A percentile compares a stretch with the other conserved stretches of the same genome.
These are phyloP conservation scores for Spilarctia lutea DNA, from an alignment of 2,888 invertebrate species.

Conservation along the genomic window DNA sequence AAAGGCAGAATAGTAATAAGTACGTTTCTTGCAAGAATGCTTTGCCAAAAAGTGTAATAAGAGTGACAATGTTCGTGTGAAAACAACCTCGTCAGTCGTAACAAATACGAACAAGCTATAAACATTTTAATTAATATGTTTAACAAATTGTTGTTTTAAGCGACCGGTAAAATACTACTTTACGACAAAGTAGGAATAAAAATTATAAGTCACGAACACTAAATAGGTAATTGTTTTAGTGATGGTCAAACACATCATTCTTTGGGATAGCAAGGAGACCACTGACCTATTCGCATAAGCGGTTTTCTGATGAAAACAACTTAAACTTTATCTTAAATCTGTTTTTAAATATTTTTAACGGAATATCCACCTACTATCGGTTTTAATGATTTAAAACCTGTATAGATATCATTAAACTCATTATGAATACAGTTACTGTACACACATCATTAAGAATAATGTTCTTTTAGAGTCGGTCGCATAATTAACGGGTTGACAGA, in stretches of 20 bases:
- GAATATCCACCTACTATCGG: background rate
- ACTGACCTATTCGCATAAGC: background rate
- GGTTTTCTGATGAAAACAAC: background rate
- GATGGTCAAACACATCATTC: background rate
- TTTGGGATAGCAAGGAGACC: background rate
- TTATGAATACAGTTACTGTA: conserved; percentile 38
- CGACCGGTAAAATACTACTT: background rate
- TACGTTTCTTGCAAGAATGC: too few relatives aligned
- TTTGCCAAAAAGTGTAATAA: background rate
- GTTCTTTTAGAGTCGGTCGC: conserved; percentile 29
- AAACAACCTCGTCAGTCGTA: background rate
- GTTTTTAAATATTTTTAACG: too few relatives aligned
- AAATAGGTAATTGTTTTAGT: background rate
- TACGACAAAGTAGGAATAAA: background rate
- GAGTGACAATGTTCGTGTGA: background rate
- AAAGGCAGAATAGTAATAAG: background rate
- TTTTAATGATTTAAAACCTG: conserved; percentile 13
- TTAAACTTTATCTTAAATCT: background rate
- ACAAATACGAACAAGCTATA: background rate
- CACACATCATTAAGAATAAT: conserved; percentile 28
- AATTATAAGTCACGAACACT: background rate
- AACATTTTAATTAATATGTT: background rate
- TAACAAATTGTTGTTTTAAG: background rate
- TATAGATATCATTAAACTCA: conserved; percentile 25
- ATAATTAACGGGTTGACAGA: conserved; percentile 42